phyloP scores from a whole-genome alignment of 35 echinoderm and acorn worm species.

The Ophiothrix spiculata region DNA sequence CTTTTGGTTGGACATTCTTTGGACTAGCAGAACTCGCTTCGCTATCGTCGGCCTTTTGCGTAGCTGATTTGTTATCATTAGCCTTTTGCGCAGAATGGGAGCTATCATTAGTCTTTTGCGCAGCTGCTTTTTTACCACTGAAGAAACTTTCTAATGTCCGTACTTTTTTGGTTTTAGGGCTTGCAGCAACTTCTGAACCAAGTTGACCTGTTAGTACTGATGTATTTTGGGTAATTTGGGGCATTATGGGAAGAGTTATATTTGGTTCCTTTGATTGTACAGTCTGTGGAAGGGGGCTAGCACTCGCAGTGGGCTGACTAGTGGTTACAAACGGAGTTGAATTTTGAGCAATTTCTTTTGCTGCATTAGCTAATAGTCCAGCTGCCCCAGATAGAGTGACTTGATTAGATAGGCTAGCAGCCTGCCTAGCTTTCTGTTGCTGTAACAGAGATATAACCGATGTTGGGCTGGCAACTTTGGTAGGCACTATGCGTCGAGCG shows the following conservation, averaged over 20 bases:
- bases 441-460: not conserved
- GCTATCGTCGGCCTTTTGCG: too few relatives aligned
- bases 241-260: not conserved
- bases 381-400: too few relatives aligned
- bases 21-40: too few relatives aligned
- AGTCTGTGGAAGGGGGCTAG: not conserved
- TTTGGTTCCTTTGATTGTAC: not conserved
- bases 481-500: not conserved
- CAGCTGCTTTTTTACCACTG: not conserved
- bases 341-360: too few relatives aligned
- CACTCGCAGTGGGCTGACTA: too few relatives aligned
- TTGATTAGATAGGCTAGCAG: too few relatives aligned
- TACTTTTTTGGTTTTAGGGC: constrained; percentile 7
- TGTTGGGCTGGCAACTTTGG: not conserved
- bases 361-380: too few relatives aligned
- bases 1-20: too few relatives aligned
- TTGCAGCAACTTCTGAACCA: not conserved
- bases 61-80: too few relatives aligned
- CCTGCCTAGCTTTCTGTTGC: too few relatives aligned
- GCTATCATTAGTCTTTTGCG: not conserved
- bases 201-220: not conserved
- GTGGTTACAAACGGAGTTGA: too few relatives aligned
- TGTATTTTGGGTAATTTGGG: not conserved
- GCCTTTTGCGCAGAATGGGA: too few relatives aligned
- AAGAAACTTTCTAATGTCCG: not conserved